Base-by-base conservation (phyloP, 64 coral and sea anemone genomes). In the Actinia tenebrosa region DNA sequence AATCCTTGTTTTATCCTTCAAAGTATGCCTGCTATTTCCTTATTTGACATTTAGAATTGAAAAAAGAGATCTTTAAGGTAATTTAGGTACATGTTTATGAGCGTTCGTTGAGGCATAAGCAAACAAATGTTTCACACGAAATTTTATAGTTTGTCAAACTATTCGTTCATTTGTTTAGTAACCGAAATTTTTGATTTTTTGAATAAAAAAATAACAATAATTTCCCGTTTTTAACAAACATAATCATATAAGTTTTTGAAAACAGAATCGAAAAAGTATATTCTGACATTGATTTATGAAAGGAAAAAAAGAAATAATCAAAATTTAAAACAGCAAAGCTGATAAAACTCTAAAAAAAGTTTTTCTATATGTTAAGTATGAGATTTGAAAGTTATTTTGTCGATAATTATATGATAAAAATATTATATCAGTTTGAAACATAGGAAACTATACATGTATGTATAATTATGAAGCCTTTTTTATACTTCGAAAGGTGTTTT, bases 201-300 rank as follows among this genome's bases (percentile, higher is more conserved):
- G 25, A 75, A 37, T 37, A 37, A 37, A 75, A 26, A 26, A 25
- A 13, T 75, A 37, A 37, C 25, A 26, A 43, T 2, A 7, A 75
- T 26, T 15, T 75, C 3, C 2, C 27, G 63, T 66, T 66, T 66
- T 66, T 66, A n/a, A 13, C 69, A 75, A 75, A 30, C n/a, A 23
- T 8, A 9, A 75, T 75, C 0, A 75, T 27, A 15, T 13, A 30
- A 75, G 10, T 42, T 30, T 13, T 27, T 10, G n/a, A 75, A 72
- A 72, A n/a, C 10, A 13, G 9, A 37, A 72, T 72, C 4, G 11
- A 30, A 42, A 42, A 37, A 37, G 30, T 37, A 37, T 23, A 25
- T 66, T n/a, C 7, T 66, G 63, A 66, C 63, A 66, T 66, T 66
- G 63, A 66, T 66, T 66, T 66, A 66, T 66, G 63, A 66, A 66